Evolutionary conservation across 1,140 invertebrate genomes (phyloP).

Genomic region (Lucilia sericata): DNA sequence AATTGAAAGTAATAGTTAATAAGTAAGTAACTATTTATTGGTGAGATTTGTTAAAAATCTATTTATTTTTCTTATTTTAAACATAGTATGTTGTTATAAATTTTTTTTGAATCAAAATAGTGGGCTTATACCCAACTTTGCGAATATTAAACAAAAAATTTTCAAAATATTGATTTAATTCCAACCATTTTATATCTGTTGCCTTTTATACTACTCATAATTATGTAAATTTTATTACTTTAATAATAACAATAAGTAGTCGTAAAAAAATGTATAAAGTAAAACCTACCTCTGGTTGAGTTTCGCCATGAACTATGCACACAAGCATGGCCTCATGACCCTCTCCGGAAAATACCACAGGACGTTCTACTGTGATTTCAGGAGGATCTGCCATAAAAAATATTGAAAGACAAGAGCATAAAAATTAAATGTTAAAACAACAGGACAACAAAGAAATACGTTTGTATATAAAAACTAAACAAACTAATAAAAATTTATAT

Average conservation of each 20-base stretch:
- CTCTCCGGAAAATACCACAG: slow-evolving; percentile 75
- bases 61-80: no score
- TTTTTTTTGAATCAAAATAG: no score
- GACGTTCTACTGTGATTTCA: slow-evolving; percentile 75
- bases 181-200: not conserved
- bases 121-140: no score
- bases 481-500: slow-evolving; percentile 9
- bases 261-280: not conserved
- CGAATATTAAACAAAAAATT: no score
- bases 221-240: slow-evolving; percentile 6
- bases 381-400: slow-evolving; percentile 70
- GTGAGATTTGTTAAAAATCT: no score
- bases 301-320: slow-evolving; percentile 77
- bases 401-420: slow-evolving; percentile 23
- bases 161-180: not conserved
- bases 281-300: slow-evolving; percentile 73
- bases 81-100: no score
- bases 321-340: slow-evolving; percentile 76
- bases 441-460: not conserved
- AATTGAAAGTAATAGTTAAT: no score
- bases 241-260: not conserved
- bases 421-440: slow-evolving; percentile 31
- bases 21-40: no score
- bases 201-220: not conserved
- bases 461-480: not conserved